phyloP scores from a whole-genome alignment of 2,888 invertebrate genomes.

The Corbicula japonica region DNA sequence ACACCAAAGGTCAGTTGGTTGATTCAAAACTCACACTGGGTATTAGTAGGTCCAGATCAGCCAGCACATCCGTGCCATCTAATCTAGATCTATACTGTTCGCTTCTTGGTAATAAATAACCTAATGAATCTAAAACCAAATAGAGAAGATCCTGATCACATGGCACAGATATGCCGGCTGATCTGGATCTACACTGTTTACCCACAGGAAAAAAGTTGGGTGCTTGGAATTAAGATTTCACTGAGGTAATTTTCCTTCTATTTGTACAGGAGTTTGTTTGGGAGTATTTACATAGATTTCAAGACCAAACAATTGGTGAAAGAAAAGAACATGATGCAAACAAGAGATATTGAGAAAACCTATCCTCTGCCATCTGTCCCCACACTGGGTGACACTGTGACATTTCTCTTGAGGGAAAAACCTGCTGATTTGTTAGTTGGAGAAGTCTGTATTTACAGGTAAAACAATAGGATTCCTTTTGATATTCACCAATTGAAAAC shows the following conservation, averaged over 20 bases:
- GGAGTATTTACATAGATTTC: conserved; percentile 19
- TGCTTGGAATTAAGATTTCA: too few relatives aligned
- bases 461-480: neutral
- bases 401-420: conserved; percentile 5
- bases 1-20: too few relatives aligned
- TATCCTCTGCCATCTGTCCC: neutral
- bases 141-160: too few relatives aligned
- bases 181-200: too few relatives aligned
- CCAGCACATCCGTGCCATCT: too few relatives aligned
- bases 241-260: neutral
- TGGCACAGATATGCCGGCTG: too few relatives aligned
- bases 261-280: conserved; percentile 7
- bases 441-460: conserved; percentile 21
- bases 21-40: too few relatives aligned
- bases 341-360: neutral
- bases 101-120: too few relatives aligned
- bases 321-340: neutral
- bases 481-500: neutral
- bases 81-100: too few relatives aligned
- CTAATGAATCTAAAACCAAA: too few relatives aligned
- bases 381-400: conserved; percentile 1
- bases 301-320: conserved; percentile 4
- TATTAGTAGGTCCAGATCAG: too few relatives aligned
- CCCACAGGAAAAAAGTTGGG: too few relatives aligned
- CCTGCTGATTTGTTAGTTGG: neutral